These are phyloP conservation scores for Pantherophis vulpinus DNA, from an alignment of 2,797 vertebrate genomes.

Conservation along the genomic window DNA sequence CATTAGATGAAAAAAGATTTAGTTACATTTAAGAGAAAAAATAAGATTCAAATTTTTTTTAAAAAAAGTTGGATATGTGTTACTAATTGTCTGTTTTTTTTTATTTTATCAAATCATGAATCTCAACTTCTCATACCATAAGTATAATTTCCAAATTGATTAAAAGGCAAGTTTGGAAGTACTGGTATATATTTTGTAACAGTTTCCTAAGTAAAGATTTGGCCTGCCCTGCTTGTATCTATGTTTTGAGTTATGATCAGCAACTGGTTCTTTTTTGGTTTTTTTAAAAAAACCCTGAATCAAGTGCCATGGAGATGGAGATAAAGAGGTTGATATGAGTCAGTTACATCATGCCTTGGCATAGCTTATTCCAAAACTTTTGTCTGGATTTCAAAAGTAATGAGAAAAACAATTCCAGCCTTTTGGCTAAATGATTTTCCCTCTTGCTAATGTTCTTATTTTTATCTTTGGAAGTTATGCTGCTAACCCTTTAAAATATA, in stretches of 20 bases:
- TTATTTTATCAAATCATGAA: slow-evolving; percentile 4
- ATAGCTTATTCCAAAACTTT: not conserved
- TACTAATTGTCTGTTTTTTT: not conserved
- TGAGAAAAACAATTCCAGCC: slow-evolving; percentile 1
- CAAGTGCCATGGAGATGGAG: not conserved
- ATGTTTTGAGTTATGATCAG: slow-evolving; percentile 31
- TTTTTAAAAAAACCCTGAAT: not conserved
- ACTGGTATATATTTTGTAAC: not conserved
- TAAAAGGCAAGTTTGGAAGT: slow-evolving; percentile 25
- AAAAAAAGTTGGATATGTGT: slow-evolving; percentile 26
- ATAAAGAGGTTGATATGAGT: not conserved
- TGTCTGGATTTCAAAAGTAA: not conserved
- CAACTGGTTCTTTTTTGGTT: slow-evolving; percentile 29
- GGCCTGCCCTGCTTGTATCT: slow-evolving; percentile 4
- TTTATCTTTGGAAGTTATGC: slow-evolving; percentile 10
- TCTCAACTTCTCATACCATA: slow-evolving; percentile 23
- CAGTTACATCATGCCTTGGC: not conserved
- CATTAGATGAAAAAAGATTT: not conserved
- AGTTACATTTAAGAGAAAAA: not conserved
- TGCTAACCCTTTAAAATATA: not conserved
- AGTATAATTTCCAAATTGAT: slow-evolving; percentile 21
- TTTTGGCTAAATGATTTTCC: slow-evolving; percentile 27
- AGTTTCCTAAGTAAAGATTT: slow-evolving; percentile 24
- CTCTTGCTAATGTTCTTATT: slow-evolving; percentile 17
- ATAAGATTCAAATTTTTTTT: slow-evolving; percentile 5